phyloP scores from a whole-genome alignment of 2,797 vertebrate genomes.

The Alcedo atthis region DNA sequence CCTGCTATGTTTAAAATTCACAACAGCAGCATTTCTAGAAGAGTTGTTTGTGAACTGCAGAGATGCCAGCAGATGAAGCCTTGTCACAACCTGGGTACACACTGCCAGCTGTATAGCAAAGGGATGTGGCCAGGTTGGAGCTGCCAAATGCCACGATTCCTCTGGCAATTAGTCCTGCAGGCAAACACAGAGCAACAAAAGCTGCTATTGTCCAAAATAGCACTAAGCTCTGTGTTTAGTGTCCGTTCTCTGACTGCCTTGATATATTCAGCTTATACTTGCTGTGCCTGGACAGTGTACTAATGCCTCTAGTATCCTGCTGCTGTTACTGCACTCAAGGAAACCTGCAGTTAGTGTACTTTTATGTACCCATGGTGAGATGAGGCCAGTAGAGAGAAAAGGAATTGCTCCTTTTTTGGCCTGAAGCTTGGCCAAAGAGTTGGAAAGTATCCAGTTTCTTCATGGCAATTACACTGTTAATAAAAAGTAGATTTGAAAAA shows the following conservation, averaged over 20 bases:
- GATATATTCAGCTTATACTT: neutral
- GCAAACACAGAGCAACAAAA: neutral
- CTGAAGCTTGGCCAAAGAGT: neutral
- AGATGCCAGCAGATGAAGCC: neutral
- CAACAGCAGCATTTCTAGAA: neutral
- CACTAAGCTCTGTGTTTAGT: neutral
- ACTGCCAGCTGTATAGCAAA: neutral
- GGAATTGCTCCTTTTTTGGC: neutral
- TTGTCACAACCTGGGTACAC: fast-evolving
- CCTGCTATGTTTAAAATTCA: neutral
- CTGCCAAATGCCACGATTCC: neutral
- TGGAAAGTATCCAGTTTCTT: neutral
- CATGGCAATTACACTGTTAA: neutral
- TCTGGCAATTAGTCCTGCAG: neutral
- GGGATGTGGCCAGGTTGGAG: neutral
- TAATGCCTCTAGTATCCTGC: neutral
- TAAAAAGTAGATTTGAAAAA: neutral
- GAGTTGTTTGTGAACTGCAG: neutral
- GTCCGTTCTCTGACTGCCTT: neutral
- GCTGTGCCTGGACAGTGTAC: neutral
- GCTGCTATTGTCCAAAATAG: neutral
- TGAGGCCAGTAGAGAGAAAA: neutral
- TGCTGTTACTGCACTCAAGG: neutral
- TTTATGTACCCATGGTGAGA: neutral
- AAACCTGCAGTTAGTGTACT: neutral